Evolutionary conservation across 2,888 invertebrate species (phyloP).

Genomic region (Drosophila niveifrons): DNA sequence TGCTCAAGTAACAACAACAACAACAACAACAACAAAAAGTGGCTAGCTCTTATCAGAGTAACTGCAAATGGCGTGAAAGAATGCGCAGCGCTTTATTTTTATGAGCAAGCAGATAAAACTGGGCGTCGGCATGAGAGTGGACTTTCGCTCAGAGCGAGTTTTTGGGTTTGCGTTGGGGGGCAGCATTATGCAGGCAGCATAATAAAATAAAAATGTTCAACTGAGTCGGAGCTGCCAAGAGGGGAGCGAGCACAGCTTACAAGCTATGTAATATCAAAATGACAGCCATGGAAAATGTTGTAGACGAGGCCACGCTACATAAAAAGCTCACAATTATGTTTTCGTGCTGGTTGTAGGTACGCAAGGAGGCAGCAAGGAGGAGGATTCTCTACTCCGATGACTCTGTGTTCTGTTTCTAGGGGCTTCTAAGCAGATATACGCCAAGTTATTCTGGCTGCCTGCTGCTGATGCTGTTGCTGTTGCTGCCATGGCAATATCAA

Average conservation of each 20-base stretch:
- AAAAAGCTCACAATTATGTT: slow-evolving; percentile 74
- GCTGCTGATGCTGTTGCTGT: slow-evolving; percentile 21
- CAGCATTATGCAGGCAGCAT: slow-evolving; percentile 75
- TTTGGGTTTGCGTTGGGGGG: not conserved
- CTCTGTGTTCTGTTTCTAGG: slow-evolving; percentile 14
- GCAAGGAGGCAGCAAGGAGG: not conserved
- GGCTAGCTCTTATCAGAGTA: slow-evolving; percentile 74
- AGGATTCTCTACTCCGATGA: slow-evolving; percentile 13
- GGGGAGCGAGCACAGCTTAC: slow-evolving; percentile 57
- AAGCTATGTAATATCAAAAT: slow-evolving; percentile 75
- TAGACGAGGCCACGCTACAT: slow-evolving; percentile 68
- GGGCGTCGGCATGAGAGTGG: slow-evolving; percentile 36
- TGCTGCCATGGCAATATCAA: slow-evolving; percentile 47
- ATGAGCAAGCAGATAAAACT: slow-evolving; percentile 74
- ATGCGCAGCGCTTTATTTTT: slow-evolving; percentile 81
- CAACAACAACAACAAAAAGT: slow-evolving; percentile 30
- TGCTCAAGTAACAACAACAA: slow-evolving; percentile 8
- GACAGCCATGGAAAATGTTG: slow-evolving; percentile 74
- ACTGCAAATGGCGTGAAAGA: slow-evolving; percentile 81
- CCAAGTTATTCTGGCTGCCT: slow-evolving; percentile 30
- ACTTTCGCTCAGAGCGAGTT: slow-evolving; percentile 1
- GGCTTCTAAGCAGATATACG: slow-evolving; percentile 55
- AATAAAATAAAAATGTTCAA: slow-evolving; percentile 74
- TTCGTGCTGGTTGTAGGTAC: slow-evolving; percentile 21
- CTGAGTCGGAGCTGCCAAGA: slow-evolving; percentile 24